These are phyloP conservation scores for Thamnophis sirtalis DNA, from an alignment of 2,113 vertebrate species.

Conservation along the genomic window DNA sequence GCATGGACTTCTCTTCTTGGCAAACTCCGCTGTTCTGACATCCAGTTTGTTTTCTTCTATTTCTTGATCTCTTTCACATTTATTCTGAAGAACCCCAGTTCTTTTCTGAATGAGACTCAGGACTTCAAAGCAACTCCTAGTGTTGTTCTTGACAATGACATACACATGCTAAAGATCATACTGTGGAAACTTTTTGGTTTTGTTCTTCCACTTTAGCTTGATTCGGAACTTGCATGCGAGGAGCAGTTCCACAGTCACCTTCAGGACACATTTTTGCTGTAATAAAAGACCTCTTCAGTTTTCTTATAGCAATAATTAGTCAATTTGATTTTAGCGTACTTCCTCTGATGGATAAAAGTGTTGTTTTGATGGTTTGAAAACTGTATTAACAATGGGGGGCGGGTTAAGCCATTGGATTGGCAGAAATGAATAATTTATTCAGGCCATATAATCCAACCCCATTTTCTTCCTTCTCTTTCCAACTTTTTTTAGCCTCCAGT, in stretches of 20 bases:
- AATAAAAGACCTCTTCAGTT: background rate
- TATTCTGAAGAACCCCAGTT: background rate
- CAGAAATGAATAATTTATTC: background rate
- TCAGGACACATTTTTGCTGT: background rate
- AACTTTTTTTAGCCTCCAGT: background rate
- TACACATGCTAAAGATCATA: background rate
- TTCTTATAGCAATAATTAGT: background rate
- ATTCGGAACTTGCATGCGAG: background rate
- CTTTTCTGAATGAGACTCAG: background rate
- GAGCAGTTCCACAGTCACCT: background rate
- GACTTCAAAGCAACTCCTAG: background rate
- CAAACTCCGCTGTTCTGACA: background rate
- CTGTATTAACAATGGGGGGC: background rate
- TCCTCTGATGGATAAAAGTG: background rate
- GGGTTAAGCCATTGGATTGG: background rate
- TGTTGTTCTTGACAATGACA: background rate
- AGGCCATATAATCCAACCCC: background rate
- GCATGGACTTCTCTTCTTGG: background rate
- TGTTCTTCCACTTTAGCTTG: background rate
- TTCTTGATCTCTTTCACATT: background rate
- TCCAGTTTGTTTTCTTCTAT: background rate
- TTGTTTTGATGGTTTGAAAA: background rate
- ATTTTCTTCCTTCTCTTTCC: background rate
- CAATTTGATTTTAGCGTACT: background rate
- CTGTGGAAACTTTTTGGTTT: background rate